Conservation (phyloP, 2,888 invertebrate species). For the Diabrotica balteata region DNA sequence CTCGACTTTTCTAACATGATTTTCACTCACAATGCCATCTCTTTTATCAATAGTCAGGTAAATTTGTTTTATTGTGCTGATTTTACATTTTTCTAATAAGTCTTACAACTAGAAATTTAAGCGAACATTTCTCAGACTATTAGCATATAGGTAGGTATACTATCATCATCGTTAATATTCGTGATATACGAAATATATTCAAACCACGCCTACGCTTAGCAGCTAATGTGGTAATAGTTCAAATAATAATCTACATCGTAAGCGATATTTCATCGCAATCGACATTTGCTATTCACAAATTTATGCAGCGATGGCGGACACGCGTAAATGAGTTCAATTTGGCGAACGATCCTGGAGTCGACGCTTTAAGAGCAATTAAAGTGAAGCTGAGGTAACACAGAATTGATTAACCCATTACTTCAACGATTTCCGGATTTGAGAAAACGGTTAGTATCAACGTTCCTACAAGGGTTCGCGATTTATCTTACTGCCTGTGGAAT, state of each 20-base stretch:
- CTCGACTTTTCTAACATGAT: too few relatives aligned
- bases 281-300: neutral
- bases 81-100: too few relatives aligned
- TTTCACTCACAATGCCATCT: too few relatives aligned
- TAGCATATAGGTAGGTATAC: too few relatives aligned
- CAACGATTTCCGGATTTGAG: constrained; percentile 12
- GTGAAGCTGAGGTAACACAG: constrained; percentile 13
- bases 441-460: constrained; percentile 9
- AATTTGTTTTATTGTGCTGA: too few relatives aligned
- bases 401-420: constrained; percentile 20
- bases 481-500: neutral
- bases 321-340: constrained; percentile 1
- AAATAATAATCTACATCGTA: neutral
- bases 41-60: too few relatives aligned
- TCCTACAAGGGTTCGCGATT: constrained; percentile 1
- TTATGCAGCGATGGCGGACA: neutral
- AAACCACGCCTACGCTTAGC: too few relatives aligned
- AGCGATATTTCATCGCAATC: neutral
- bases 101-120: too few relatives aligned
- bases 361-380: constrained; percentile 14
- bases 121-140: too few relatives aligned
- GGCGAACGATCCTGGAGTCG: constrained; percentile 4
- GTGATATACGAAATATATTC: too few relatives aligned
- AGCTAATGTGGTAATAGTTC: too few relatives aligned
- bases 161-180: too few relatives aligned